A percentile compares a stretch with the other conserved stretches of the same genome.
phyloP scores from a whole-genome alignment of 2,113 vertebrate genomes.

The Reinhardtius hippoglossoides region DNA sequence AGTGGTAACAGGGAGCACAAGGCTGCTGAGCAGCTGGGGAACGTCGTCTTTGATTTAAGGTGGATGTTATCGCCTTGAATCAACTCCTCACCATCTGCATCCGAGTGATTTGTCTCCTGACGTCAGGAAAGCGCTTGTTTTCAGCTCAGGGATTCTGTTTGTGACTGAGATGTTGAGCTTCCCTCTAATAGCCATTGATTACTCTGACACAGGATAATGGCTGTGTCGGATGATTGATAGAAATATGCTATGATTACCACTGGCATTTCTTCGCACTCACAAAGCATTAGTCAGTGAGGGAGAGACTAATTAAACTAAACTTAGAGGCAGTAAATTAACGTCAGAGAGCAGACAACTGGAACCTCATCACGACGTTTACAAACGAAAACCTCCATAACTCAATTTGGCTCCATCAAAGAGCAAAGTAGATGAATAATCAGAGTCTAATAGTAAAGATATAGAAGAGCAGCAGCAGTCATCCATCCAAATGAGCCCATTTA shows the following conservation, averaged over 20 bases:
- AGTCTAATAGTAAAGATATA: constrained; percentile 36
- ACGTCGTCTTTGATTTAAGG: constrained; percentile 20
- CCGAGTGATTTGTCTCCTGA: constrained; percentile 15
- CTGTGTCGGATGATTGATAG: not conserved
- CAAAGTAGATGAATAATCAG: constrained; percentile 25
- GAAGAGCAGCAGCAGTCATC: constrained; percentile 20
- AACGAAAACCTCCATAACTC: constrained; percentile 5
- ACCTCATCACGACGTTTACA: constrained; percentile 18
- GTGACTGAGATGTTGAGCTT: constrained; percentile 7
- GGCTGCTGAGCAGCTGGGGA: constrained; percentile 3
- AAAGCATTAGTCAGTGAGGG: constrained; percentile 1
- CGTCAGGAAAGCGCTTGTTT: constrained; percentile 2
- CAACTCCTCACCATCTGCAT: constrained; percentile 13
- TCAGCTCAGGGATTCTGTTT: not conserved
- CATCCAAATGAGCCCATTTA: constrained; percentile 23
- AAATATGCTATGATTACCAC: not conserved
- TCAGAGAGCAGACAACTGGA: not conserved
- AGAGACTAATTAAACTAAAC: not conserved
- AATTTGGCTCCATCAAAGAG: constrained; percentile 2
- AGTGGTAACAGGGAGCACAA: not conserved
- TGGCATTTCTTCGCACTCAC: constrained; percentile 2
- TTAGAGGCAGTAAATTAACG: constrained; percentile 5
- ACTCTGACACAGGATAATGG: constrained; percentile 2
- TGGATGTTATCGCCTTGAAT: constrained; percentile 13
- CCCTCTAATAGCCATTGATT: not conserved